Evolutionary conservation across 1,140 invertebrate genomes (phyloP).

Genomic region (Macrosteles quadrilineatus): DNA sequence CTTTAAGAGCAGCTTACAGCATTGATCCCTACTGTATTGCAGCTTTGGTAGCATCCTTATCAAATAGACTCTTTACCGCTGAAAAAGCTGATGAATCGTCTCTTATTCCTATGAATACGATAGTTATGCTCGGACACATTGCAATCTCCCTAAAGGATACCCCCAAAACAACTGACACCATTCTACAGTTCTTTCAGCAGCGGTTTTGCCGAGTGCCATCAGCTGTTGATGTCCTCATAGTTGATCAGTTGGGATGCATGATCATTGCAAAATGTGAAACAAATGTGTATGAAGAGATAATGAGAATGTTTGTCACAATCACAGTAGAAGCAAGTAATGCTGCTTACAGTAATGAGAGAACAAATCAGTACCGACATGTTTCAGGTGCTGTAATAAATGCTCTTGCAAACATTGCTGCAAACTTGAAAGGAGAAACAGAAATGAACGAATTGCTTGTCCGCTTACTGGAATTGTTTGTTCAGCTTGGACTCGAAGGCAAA

Average conservation of each 20-base stretch:
- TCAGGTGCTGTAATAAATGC: slow-evolving; percentile 94
- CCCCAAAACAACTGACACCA: slow-evolving; percentile 90
- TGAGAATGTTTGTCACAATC: slow-evolving; percentile 97
- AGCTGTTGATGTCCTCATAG: slow-evolving; percentile 88
- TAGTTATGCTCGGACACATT: slow-evolving; percentile 95
- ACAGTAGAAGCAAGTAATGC: slow-evolving; percentile 90
- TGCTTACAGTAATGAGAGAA: slow-evolving; percentile 80
- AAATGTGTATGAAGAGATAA: slow-evolving; percentile 89
- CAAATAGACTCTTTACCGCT: slow-evolving; percentile 90
- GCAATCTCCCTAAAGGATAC: slow-evolving; percentile 92
- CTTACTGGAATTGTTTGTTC: slow-evolving; percentile 94
- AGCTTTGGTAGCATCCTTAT: slow-evolving; percentile 91
- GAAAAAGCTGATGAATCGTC: slow-evolving; percentile 83
- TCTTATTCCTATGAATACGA: slow-evolving; percentile 93
- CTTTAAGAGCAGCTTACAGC: slow-evolving; percentile 83
- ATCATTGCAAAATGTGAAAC: slow-evolving; percentile 86
- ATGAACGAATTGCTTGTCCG: slow-evolving; percentile 85
- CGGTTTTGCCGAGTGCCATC: slow-evolving; percentile 88
- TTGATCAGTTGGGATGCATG: slow-evolving; percentile 97
- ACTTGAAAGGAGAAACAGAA: slow-evolving; percentile 84
- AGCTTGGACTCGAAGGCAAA: slow-evolving; percentile 95
- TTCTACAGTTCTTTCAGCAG: slow-evolving; percentile 96
- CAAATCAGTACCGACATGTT: slow-evolving; percentile 81
- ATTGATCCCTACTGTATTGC: slow-evolving; percentile 90
- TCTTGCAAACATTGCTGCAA: slow-evolving; percentile 90